Evolutionary conservation across 2,888 invertebrate species (phyloP).

Genomic region (Ypsolopha sequella): DNA sequence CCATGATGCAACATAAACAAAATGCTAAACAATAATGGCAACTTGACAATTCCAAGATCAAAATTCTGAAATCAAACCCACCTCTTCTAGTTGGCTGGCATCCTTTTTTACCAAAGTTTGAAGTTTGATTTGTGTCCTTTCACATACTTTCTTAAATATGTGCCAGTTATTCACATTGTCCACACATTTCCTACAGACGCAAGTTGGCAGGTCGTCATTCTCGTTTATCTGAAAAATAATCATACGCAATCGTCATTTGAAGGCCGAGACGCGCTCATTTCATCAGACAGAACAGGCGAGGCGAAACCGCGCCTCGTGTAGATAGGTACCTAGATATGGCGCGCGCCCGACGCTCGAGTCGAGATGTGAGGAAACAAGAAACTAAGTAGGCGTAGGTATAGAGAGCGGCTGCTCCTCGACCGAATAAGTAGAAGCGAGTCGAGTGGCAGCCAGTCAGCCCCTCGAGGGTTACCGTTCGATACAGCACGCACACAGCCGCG

Average conservation of each 20-base stretch:
- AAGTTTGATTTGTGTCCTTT: constrained; percentile 75
- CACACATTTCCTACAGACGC: constrained; percentile 75
- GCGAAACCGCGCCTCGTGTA: constrained; percentile 57
- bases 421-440: constrained; percentile 67
- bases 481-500: constrained; percentile 52
- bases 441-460: constrained; percentile 62
- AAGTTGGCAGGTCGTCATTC: constrained; percentile 74
- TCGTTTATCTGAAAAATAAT: constrained; percentile 71
- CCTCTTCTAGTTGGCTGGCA: constrained; percentile 67
- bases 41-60: constrained; percentile 41
- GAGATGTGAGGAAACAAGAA: constrained; percentile 8
- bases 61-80: constrained; percentile 42
- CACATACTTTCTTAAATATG: constrained; percentile 74
- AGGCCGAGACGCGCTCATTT: constrained; percentile 54
- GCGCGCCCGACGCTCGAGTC: constrained; percentile 18
- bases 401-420: constrained; percentile 60
- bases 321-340: constrained; percentile 40
- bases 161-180: constrained; percentile 77
- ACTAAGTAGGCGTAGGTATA: constrained; percentile 65
- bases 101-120: constrained; percentile 68
- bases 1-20: constrained; percentile 19
- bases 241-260: constrained; percentile 54
- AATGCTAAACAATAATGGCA: constrained; percentile 8
- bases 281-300: constrained; percentile 60
- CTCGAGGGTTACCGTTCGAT: constrained; percentile 69